These are phyloP conservation scores for Grapholita molesta DNA, from an alignment of 1,140 invertebrate species.

Conservation along the genomic window DNA sequence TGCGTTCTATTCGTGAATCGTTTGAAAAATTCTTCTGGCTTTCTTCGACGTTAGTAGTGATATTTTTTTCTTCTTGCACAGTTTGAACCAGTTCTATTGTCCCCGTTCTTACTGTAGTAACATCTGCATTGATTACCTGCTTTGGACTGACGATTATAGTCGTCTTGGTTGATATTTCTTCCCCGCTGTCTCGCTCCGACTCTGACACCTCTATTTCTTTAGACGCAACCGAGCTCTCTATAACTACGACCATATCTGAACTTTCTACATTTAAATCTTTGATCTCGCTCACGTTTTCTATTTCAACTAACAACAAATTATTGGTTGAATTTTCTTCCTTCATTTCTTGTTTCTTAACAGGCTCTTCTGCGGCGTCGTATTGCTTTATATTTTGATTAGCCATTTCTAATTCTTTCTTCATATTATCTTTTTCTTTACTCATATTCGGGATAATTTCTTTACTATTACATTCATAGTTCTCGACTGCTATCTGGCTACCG, in stretches of 20 bases:
- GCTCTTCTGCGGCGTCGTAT: constrained; percentile 35
- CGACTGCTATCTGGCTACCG: not conserved
- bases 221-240: constrained; percentile 40
- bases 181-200: constrained; percentile 3
- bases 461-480: not conserved
- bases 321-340: constrained; percentile 12
- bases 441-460: not conserved
- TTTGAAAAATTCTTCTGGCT: constrained; percentile 37
- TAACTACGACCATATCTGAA: constrained; percentile 32
- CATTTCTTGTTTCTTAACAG: not conserved
- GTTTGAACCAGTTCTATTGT: constrained; percentile 1
- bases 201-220: constrained; percentile 23
- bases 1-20: constrained; percentile 22
- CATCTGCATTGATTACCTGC: not conserved
- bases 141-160: constrained; percentile 52
- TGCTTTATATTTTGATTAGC: constrained; percentile 43
- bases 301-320: constrained; percentile 42
- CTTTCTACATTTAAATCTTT: constrained; percentile 27
- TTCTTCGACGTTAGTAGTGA: constrained; percentile 41
- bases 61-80: constrained; percentile 25
- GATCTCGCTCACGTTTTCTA: constrained; percentile 36
- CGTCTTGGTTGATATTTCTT: constrained; percentile 36
- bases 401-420: constrained; percentile 38
- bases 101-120: constrained; percentile 9
- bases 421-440: constrained; percentile 24